Evolutionary conservation across 2,113 vertebrate genomes (phyloP), one percentile per base, ranked within the genome.

Genomic region (Connochaetes taurinus): DNA sequence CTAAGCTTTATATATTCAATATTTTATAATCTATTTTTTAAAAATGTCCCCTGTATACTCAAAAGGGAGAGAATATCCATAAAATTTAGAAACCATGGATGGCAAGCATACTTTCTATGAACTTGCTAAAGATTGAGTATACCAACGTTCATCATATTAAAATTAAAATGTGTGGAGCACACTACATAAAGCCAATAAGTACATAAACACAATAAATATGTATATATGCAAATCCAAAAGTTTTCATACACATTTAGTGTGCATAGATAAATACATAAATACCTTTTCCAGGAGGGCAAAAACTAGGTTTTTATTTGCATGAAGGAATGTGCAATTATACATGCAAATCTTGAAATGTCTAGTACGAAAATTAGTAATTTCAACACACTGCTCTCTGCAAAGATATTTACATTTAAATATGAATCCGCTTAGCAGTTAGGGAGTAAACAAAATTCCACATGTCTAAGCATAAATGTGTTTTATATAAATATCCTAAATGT

Each of bases 361-460:
- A 36, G 71, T 98, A 86, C 93, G 74, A 98, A 98, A 98, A 97
- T 67, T 91, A 98, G 93, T n/a, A 95, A 82, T 94, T 97, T 90
- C 43, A 96, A 45, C 5, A 62, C 62, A 97, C 14, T 60, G 11
- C 23, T 93, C 27, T 91, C 31, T 96, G 88, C 58, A 97, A 62
- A 81, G 91, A 97, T 95, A 97, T 97, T 96, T 98, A 87, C 33
- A 97, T 98, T 98, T 98, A 96, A 98, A 97, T 97, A 95, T 98
- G 91, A 97, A 98, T 98, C 33, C 43, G 97, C 19, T 97, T 96
- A 96, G 8, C 62, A 97, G 64, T 92, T 93, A 98, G 29, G 81
- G 93, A 97, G 89, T 94, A 98, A 98, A 98, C 81, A 97, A 97
- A 88, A 57, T 97, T 36, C 40, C 67, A 96, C 89, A 89, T 97